A percentile compares a stretch with the other conserved stretches of the same genome.
Conservation (phyloP, 2,888 invertebrate genomes). For the Diachrysia chrysitis region DNA sequence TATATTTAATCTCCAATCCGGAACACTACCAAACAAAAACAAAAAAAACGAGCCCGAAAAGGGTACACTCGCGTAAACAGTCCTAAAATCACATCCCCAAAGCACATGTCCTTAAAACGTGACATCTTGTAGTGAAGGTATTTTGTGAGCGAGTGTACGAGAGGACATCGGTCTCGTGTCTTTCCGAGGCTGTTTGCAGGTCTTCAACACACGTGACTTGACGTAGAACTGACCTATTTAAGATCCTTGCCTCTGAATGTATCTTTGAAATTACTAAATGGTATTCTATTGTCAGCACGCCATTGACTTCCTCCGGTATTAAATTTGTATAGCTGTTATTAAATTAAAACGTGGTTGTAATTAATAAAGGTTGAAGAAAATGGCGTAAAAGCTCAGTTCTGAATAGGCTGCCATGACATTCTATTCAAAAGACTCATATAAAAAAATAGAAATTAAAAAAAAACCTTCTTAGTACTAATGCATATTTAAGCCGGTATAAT, state of each 20-base stretch:
- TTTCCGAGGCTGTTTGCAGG: slow-evolving; percentile 26
- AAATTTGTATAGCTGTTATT: too few species aligned
- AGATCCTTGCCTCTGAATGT: slow-evolving; percentile 1
- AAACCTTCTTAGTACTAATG: too few species aligned
- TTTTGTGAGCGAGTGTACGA: slow-evolving; percentile 18
- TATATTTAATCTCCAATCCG: neutral
- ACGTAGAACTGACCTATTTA: slow-evolving; percentile 7
- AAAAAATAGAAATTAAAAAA: too few species aligned
- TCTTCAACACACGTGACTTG: slow-evolving; percentile 11
- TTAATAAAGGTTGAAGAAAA: too few species aligned
- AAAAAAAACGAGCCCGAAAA: neutral
- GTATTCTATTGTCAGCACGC: neutral
- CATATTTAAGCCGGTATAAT: too few species aligned
- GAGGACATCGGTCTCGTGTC: slow-evolving; percentile 35
- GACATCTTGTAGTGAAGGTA: neutral
- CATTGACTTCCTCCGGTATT: too few species aligned
- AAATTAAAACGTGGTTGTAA: too few species aligned
- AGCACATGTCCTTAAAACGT: slow-evolving; percentile 9
- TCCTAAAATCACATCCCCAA: neutral
- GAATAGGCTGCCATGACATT: too few species aligned
- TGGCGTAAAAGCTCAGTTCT: too few species aligned
- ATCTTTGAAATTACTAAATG: slow-evolving; percentile 27
- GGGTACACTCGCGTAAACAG: neutral
- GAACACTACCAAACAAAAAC: neutral
- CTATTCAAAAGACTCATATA: too few species aligned